Percentiles rank a stretch among this genome's conserved stretches.
Conservation (phyloP, 2,888 invertebrate genomes). For the Ochropacha duplaris region DNA sequence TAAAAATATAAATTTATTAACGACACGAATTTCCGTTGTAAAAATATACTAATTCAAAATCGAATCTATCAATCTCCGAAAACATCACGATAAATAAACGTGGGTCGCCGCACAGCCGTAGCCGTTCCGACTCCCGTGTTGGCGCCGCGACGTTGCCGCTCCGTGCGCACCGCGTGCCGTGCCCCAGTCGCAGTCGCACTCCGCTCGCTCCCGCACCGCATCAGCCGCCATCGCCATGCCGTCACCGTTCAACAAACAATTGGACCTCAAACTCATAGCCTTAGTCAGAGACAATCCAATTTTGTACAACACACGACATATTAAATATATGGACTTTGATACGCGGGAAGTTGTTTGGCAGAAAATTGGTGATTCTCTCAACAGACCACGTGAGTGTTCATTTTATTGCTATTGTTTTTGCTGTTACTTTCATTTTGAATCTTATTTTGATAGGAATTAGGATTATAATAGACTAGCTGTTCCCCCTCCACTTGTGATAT, state of each 20-base stretch:
- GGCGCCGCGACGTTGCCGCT: constrained; percentile 49
- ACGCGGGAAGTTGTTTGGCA: constrained; percentile 69
- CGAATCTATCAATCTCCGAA: background rate
- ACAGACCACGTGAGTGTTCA: constrained; percentile 59
- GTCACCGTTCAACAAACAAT: constrained; percentile 56
- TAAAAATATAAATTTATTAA: too few species aligned
- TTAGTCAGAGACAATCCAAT: constrained; percentile 61
- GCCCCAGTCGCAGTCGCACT: constrained; percentile 17
- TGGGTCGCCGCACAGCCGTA: background rate
- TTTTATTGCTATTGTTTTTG: background rate
- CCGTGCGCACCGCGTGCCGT: constrained; percentile 30
- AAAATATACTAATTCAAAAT: background rate
- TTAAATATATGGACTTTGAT: constrained; percentile 62
- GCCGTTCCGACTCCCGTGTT: constrained; percentile 5
- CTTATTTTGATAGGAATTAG: background rate
- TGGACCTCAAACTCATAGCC: constrained; percentile 59
- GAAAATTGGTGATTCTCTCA: constrained; percentile 64
- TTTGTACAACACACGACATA: constrained; percentile 59
- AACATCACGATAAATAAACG: background rate
- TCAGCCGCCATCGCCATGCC: constrained; percentile 52
- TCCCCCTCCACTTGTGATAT: too few species aligned
- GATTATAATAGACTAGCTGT: too few species aligned
- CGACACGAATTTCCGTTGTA: too few species aligned
- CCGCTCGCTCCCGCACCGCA: background rate
- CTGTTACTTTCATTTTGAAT: background rate